A percentile compares a stretch with the other conserved stretches of the same genome.
These are phyloP conservation scores for Sternotherus odoratus DNA, from an alignment of 2,797 vertebrate genomes.

Conservation along the genomic window DNA sequence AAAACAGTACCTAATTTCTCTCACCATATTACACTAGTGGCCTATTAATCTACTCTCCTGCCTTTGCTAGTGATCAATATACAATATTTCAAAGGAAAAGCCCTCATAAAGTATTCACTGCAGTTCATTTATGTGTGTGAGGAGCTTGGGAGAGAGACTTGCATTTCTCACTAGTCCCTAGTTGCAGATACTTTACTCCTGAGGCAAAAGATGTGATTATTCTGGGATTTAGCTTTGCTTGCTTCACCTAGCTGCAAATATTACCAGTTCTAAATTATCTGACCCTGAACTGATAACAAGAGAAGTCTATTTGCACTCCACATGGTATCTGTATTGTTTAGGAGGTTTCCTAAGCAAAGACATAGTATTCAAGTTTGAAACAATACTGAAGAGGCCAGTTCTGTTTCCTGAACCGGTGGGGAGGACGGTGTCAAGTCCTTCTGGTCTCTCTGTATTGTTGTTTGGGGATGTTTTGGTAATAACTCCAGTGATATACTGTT, in stretches of 20 bases:
- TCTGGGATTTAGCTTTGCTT: not conserved
- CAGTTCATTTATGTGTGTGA: not conserved
- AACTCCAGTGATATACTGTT: not conserved
- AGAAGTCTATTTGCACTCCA: not conserved
- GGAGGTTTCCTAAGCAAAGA: not conserved
- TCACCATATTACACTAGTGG: accelerated
- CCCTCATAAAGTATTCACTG: not conserved
- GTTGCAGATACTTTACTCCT: not conserved
- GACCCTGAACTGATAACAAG: not conserved
- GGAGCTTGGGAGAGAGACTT: not conserved
- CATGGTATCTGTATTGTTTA: not conserved
- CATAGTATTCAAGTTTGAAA: not conserved
- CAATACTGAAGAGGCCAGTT: not conserved
- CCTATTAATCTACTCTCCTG: not conserved
- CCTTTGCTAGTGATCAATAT: accelerated
- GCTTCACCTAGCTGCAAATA: not conserved
- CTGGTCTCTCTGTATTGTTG: not conserved
- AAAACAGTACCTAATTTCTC: not conserved
- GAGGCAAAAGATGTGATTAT: not conserved
- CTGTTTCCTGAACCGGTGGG: not conserved
- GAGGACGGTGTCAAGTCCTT: not conserved
- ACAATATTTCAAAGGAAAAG: accelerated
- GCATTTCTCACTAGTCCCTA: not conserved
- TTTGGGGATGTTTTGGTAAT: not conserved
- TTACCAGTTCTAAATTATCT: not conserved